phyloP scores from a whole-genome alignment of 2,113 vertebrate genomes.

The Nothoprocta pentlandii region DNA sequence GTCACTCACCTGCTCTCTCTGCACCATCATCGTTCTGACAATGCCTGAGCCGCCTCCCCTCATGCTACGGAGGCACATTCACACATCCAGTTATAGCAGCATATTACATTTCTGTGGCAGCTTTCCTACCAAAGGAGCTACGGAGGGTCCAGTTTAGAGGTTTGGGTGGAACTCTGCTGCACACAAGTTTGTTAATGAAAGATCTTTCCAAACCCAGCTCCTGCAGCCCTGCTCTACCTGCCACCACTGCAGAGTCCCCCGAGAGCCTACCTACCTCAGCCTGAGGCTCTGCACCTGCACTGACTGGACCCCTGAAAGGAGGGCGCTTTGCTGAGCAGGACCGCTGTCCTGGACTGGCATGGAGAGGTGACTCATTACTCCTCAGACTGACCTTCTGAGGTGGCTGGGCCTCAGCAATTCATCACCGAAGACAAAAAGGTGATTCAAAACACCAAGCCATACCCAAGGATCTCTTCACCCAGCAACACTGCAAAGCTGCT shows the following conservation, averaged over 20 bases:
- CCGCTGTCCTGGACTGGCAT: neutral
- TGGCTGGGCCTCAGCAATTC: too few relatives aligned
- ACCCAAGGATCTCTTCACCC: neutral
- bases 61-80: neutral
- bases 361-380: neutral
- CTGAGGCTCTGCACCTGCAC: neutral
- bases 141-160: neutral
- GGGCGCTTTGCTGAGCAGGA: neutral
- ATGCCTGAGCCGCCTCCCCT: neutral
- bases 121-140: neutral
- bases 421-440: neutral
- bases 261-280: neutral
- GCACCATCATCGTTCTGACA: neutral
- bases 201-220: neutral
- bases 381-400: neutral
- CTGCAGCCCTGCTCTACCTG: neutral
- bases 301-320: neutral
- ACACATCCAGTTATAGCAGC: neutral
- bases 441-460: neutral
- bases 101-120: neutral
- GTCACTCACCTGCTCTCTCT: neutral
- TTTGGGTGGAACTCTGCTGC: neutral
- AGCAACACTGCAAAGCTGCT: neutral
- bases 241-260: neutral
- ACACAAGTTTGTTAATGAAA: neutral